Evolutionary conservation across 1,140 invertebrate species (phyloP).

Genomic region (Nasonia giraulti): DNA sequence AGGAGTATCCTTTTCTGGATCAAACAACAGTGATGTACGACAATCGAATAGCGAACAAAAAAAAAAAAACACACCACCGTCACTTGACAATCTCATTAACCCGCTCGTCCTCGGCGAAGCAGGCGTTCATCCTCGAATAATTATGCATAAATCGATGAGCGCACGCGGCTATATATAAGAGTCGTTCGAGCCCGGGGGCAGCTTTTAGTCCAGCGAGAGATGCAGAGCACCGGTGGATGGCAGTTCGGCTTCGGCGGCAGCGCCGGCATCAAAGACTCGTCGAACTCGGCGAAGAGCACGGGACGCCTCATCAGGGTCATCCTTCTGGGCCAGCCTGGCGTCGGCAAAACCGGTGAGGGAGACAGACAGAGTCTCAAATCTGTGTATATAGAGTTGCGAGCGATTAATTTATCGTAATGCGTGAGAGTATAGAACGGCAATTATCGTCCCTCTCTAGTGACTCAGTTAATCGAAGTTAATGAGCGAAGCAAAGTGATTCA

Average conservation of each 20-base stretch:
- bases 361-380: too few species aligned
- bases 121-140: background rate
- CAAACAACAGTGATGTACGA: too few species aligned
- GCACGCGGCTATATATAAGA: constrained; percentile 3
- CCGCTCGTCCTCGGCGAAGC: background rate
- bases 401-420: too few species aligned
- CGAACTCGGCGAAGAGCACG: constrained; percentile 25
- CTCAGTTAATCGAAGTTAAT: too few species aligned
- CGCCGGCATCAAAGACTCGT: constrained; percentile 54
- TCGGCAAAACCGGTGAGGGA: constrained; percentile 84
- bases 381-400: too few species aligned
- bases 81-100: background rate
- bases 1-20: too few species aligned
- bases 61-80: background rate
- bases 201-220: constrained; percentile 25
- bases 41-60: too few species aligned
- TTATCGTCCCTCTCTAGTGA: too few species aligned
- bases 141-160: constrained; percentile 16
- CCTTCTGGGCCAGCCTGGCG: constrained; percentile 84
- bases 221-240: constrained; percentile 55
- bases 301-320: constrained; percentile 78
- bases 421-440: too few species aligned
- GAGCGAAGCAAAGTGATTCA: too few species aligned
- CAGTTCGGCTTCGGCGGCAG: constrained; percentile 52
- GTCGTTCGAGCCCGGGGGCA: too few species aligned